Evolutionary conservation across 2,888 invertebrate genomes (phyloP), one percentile per base, ranked within the genome.

Genomic region (Suillia variegata): DNA sequence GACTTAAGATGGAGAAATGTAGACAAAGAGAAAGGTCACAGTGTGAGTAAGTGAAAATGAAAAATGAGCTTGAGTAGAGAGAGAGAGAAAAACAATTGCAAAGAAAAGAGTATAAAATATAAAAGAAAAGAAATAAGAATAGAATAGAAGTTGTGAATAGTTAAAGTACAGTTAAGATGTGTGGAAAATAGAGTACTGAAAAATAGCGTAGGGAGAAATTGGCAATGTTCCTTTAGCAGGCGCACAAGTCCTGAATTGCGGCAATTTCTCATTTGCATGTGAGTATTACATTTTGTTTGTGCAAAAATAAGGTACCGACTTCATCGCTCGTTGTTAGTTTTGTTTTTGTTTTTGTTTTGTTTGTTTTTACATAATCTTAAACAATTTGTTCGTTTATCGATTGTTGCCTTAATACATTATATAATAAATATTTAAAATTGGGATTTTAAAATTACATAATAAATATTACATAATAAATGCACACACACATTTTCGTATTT

Each of bases 261-360:
- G 45, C 45, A 45, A 45, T 45, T 45, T 20, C 64, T 67, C 67
- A 62, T 64, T 13, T 52, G 54, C 33, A 56, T 67, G n/a, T n/a
- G 74, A 74, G 70, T 76, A 76, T 70, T 70, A 63, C 62, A 66
- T 31, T 24, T 34, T 63, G 65, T 61, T 54, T 57, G 54, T 51
- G 56, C 59, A 61, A 63, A 53, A 63, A 57, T 65, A 67, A 76
- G 73, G 72, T 77, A 75, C 74, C 72, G 76, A 76, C 74, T 73
- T 77, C 68, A 70, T 76, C 71, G 75, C 73, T 75, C 71, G 68
- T 71, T 62, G 63, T 65, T 34, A 52, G 60, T 56, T n/a, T n/a
- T n/a, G n/a, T n/a, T n/a, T n/a, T n/a, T n/a, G n/a, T n/a, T n/a
- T n/a, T n/a, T n/a, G n/a, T n/a, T n/a, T n/a, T n/a, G n/a, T n/a